Base-by-base conservation (phyloP, 2,797 vertebrate genomes). In the Protosalanx chinensis region DNA sequence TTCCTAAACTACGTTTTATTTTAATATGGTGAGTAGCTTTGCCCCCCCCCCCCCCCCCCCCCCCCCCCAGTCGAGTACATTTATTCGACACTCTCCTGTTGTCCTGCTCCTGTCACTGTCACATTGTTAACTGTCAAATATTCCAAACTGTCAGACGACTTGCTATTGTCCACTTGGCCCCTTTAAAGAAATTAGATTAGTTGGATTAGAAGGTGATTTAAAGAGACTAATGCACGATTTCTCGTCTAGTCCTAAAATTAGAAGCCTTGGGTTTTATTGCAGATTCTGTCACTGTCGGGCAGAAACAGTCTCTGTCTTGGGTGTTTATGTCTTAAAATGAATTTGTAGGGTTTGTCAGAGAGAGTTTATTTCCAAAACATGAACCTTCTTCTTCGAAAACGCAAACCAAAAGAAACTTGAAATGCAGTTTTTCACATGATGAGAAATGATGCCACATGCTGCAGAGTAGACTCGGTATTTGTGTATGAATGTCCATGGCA, bases 191-290 rank as follows among this genome's bases (percentile, higher is more conserved):
- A 76, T 6, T 71, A 16, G 33, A 76, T 7, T 71, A 16, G 33
- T 0, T 1, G 87, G 88, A 87, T 88, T 88, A 90, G 62, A 64
- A 64, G 75, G 70, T 74, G 84, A 63, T 83, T 90, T 82, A 85
- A 76, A 76, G 56, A 27, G 76, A 85, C 84, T 84, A 67, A 74
- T 76, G 35, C 5, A 62, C 79, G 33, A 15, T 68, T n/a, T 10
- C 60, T 80, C 74, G 32, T 80, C 78, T 83, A 76, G 0, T 80
- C 84, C 79, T 90, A 90, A 83, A 88, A 86, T 89, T 90, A 91
- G 88, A 79, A 78, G 76, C 72, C 37, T 67, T 69, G 51, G 18
- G 51, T 59, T 33, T 74, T 20, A 53, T 74, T 4, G 72, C 67
- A 83, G 85, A 84, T 86, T 83, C 73, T 63, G 76, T 86, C 86